Conservation (phyloP, 1,140 invertebrate species). For the Galleria mellonella region DNA sequence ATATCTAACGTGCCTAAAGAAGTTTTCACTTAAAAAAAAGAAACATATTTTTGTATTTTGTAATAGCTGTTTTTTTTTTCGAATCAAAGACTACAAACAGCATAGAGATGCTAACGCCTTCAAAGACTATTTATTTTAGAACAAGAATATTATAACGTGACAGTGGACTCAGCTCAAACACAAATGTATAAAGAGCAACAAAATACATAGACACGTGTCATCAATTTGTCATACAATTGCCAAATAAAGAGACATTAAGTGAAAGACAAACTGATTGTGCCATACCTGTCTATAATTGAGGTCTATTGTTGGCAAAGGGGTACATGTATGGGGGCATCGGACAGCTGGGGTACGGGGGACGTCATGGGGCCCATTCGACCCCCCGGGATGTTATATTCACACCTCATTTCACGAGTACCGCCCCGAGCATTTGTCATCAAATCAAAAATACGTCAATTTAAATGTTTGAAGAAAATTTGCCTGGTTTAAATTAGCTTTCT, state of each 20-base stretch:
- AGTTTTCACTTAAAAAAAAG: too few relatives aligned
- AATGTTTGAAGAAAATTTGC: conserved; percentile 17
- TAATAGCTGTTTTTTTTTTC: too few relatives aligned
- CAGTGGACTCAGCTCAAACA: neutral
- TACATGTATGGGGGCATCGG: conserved; percentile 27
- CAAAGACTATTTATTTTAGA: too few relatives aligned
- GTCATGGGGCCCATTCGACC: conserved; percentile 30
- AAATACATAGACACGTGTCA: conserved; percentile 18
- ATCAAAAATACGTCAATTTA: conserved; percentile 27
- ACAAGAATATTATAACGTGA: too few relatives aligned
- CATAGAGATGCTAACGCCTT: too few relatives aligned
- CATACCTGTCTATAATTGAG: conserved; percentile 16
- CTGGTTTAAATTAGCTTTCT: neutral
- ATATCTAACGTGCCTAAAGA: too few relatives aligned
- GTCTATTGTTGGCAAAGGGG: conserved; percentile 4
- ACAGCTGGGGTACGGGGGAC: conserved; percentile 31
- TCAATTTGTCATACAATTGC: conserved; percentile 29
- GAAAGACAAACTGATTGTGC: neutral
- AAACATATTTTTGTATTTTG: too few relatives aligned
- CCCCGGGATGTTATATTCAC: conserved; percentile 66
- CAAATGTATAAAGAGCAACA: neutral
- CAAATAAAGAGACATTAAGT: conserved; percentile 28
- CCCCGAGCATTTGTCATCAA: conserved; percentile 50
- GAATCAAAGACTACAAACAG: too few relatives aligned
- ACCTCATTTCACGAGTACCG: conserved; percentile 63